Evolutionary conservation across 2,888 invertebrate species (phyloP), one percentile per base, ranked within the genome.

Genomic region (Uropetala carovei): DNA sequence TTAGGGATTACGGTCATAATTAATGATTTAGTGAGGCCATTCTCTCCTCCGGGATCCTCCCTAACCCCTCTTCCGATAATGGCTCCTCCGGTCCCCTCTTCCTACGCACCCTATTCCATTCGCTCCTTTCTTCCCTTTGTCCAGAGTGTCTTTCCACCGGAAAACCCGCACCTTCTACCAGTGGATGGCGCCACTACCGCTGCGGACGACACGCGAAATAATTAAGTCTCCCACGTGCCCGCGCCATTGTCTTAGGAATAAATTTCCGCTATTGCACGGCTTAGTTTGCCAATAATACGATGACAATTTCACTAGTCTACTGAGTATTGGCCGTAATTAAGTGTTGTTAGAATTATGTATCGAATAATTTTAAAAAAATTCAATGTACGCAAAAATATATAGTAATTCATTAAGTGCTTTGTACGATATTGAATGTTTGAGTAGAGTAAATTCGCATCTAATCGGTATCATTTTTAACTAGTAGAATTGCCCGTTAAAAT

Each of bases 1-100:
- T 86, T 60, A 86, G 86, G 86, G 86, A 60, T 86, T 60, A 60
- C 60, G 86, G 60, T 60, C 86, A 60, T 86, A 86, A 86, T 86
- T 59, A 60, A 86, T 60, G 86, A 86, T 60, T 60, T 60, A 57
- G 59, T 0, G 60, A 75, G 60, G 60, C 86, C 86, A 86, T 86
- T 86, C 75, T 75, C 30, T 30, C 27, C 86, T 0, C 27, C 60
- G 59, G 58, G 59, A 59, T 86, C 59, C 59, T 59, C 60, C 11
- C 30, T 1, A 27, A 75, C 30, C 43, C 82, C 13, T n/a, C 27
- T 7, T 18, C 30, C 16, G 22, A 27, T 22, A 75, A 86, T 83
- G 43, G 56, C 83, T 10, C 43, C 43, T 57, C 11, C 64, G 11
- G 18, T n/a, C 5, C 86, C 86, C 22, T 85, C 58, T 22, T n/a